Evolutionary conservation across 2,113 vertebrate genomes (phyloP), one percentile per base, ranked within the genome.

Genomic region (Ceyx cyanopectus): DNA sequence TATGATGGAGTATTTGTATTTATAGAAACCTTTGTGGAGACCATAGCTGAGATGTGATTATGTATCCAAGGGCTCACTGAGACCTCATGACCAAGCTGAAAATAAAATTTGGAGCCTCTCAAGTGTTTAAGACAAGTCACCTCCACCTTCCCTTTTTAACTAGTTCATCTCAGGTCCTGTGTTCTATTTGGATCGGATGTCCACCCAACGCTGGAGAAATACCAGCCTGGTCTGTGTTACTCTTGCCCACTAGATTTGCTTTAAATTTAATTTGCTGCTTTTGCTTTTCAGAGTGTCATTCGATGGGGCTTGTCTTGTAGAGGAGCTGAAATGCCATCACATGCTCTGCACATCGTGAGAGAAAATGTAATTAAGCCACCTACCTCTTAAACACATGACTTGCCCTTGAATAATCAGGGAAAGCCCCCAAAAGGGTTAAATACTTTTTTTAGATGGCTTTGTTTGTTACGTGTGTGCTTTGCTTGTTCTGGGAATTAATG

Each of bases 401-500:
- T 0, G 10, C 62, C 75, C 91, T 97, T 95, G 93, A 97, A 96
- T 90, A 96, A 41, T 34, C 62, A 32, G 53, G 32, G 65, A 85
- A 82, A 90, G 73, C 67, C 65, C 66, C 75, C 46, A 62, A 74
- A 97, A 97, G 97, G 95, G 98, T 98, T 98, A 98, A 98, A 92
- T 94, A 95, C 91, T 98, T 97, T 98, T 97, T 98, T 97, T 97
- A 94, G 96, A 98, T 97, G 97, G 97, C 96, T 97, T 97, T 97
- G 96, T 97, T 98, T 96, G 95, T 97, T 98, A 96, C 63, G 92
- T 97, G 97, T 96, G 93, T 95, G 96, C 97, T 97, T 97, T 97
- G 97, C 96, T 97, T 96, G 95, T 97, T 95, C 97, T 95, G 97
- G 98, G 98, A 98, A 98, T 98, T 98, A 98, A 97, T 80, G 70